Base-by-base conservation (phyloP, 2,113 vertebrate species). In the Rhynchomys soricoides region DNA sequence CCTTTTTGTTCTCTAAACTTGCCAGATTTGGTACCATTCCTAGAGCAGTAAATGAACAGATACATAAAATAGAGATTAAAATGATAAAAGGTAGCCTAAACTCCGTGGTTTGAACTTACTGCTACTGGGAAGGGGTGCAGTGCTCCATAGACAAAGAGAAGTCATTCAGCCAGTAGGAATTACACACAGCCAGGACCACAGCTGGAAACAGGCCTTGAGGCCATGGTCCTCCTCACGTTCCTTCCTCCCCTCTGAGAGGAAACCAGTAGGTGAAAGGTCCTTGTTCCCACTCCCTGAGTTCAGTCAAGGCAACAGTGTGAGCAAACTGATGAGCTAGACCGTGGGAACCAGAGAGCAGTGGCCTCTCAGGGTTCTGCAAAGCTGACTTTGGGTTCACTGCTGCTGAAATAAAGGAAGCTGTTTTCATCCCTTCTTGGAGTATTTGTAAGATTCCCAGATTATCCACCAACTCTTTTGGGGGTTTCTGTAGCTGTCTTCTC, bases 321-420 rank as follows among this genome's bases (percentile, higher is more conserved):
- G 12, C n/a, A 64, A 57, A 48, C 11, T 6, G 37, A n/a, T 52
- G 73, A 86, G n/a, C 57, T n/a, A 15, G 78, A 55, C n/a, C 26
- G 12, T 97, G 97, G 94, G 96, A 97, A 97, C 62, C 40, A 24
- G 21, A 3, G 22, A 52, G 26, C 5, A 0, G 15, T 62, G 82
- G 68, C 59, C 59, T 70, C 64, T 57, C 50, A 37, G 75, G 75
- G 71, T 57, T 66, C 74, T 57, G n/a, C 31, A 78, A 89, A 17
- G 21, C 37, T 62, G 59, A 66, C 40, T 93, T 52, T 48, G 43
- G 78, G 89, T 45, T 34, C 26, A 8, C 5, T 15, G 31, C 64
- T 96, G 71, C 21, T 55, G 59, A 87, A 50, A 40, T 45, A 90
- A 55, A 19, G 19, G 16, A 77, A 83, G 22, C 34, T 86, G 64